Conservation (phyloP, 2,888 invertebrate species). For the Troides aeacus region DNA sequence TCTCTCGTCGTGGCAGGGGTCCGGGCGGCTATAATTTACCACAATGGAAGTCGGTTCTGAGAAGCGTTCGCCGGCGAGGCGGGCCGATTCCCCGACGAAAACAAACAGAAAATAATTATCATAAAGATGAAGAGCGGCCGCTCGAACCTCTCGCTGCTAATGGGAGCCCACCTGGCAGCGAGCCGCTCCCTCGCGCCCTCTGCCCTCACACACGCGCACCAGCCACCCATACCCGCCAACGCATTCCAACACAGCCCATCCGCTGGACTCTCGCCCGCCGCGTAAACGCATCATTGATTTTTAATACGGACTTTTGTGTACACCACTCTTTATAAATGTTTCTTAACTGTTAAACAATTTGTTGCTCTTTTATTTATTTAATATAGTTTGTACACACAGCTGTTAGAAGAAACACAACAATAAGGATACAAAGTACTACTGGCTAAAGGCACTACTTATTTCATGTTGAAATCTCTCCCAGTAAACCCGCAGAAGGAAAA, state of each 20-base stretch:
- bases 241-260: conserved; percentile 48
- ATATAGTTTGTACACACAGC: no score
- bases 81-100: conserved; percentile 78
- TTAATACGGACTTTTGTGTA: conserved; percentile 36
- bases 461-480: no score
- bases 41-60: conserved; percentile 79
- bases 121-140: conserved; percentile 80
- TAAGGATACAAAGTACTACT: no score
- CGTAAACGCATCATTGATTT: conserved; percentile 39
- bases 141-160: conserved; percentile 74
- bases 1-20: conserved; percentile 79
- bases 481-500: no score
- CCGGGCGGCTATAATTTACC: conserved; percentile 79
- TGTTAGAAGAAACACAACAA: no score
- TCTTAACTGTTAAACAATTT: conserved; percentile 21
- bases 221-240: conserved; percentile 40
- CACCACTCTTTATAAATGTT: conserved; percentile 24
- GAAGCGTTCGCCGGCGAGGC: conserved; percentile 74
- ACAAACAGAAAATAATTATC: conserved; percentile 81
- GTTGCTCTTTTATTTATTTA: background rate
- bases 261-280: conserved; percentile 35
- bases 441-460: no score
- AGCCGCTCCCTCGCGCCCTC: conserved; percentile 35
- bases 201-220: conserved; percentile 42
- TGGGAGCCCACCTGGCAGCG: conserved; percentile 76